Percentiles rank a stretch among this genome's conserved stretches.
phyloP scores from a whole-genome alignment of 2,797 vertebrate species.

The Petrocephalus sullivani region DNA sequence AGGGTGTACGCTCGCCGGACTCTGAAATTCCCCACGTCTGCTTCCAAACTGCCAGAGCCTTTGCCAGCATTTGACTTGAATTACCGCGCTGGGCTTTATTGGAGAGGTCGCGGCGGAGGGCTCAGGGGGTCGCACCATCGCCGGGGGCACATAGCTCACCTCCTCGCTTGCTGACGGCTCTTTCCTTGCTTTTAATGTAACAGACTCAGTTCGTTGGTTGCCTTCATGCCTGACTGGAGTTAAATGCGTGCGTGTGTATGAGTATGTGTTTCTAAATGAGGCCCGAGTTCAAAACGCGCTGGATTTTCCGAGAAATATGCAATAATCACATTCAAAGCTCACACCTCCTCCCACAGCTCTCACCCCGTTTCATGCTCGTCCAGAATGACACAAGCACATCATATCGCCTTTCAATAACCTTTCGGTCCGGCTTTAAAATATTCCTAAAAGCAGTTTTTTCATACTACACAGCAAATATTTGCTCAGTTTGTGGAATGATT shows the following conservation, averaged over 20 bases:
- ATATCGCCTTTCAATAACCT: background rate
- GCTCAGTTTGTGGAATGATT: background rate
- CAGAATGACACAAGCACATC: background rate
- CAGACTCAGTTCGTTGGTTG: background rate
- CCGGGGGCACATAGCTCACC: conserved; percentile 40
- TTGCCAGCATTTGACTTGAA: conserved; percentile 67
- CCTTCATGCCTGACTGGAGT: background rate
- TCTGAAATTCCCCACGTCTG: conserved; percentile 40
- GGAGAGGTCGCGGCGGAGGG: conserved; percentile 56
- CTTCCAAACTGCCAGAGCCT: conserved; percentile 48
- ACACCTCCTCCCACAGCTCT: background rate
- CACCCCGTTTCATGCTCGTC: background rate
- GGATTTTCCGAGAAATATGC: background rate
- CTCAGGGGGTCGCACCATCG: conserved; percentile 48
- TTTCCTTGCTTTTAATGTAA: conserved; percentile 6
- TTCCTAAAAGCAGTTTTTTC: background rate
- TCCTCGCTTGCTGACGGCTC: background rate
- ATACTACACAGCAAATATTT: background rate
- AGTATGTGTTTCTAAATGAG: conserved; percentile 1
- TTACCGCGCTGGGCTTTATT: conserved; percentile 69
- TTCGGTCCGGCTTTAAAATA: background rate
- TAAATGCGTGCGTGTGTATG: background rate
- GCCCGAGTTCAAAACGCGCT: background rate
- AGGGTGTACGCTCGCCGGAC: conserved; percentile 35
- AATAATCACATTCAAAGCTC: background rate